Conservation (phyloP, 2,113 vertebrate genomes). For the Rhegmatorhina hoffmannsi region DNA sequence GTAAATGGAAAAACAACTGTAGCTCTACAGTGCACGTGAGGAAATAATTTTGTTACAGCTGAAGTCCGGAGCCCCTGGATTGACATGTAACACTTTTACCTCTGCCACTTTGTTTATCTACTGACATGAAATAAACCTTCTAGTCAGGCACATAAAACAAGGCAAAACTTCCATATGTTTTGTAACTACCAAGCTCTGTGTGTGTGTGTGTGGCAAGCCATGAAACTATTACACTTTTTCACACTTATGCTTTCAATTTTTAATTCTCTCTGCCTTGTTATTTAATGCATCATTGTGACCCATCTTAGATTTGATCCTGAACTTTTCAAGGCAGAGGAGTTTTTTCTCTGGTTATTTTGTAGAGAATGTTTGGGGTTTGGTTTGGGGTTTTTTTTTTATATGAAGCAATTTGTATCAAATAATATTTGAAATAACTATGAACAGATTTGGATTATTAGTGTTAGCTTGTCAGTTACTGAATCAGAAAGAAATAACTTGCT, state of each 20-base stretch:
- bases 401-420: background rate
- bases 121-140: background rate
- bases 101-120: background rate
- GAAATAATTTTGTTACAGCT: background rate
- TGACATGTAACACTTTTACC: background rate
- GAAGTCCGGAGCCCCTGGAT: background rate
- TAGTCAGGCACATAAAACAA: background rate
- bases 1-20: background rate
- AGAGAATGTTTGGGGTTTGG: too few species aligned
- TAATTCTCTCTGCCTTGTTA: background rate
- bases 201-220: background rate
- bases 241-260: background rate
- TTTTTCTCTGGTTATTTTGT: background rate
- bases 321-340: background rate
- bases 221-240: background rate
- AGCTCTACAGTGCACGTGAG: background rate
- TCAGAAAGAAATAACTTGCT: background rate
- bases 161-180: background rate
- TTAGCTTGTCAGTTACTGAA: background rate
- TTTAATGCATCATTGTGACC: background rate
- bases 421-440: background rate
- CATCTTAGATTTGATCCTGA: background rate
- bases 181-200: background rate
- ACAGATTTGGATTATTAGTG: background rate
- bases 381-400: background rate